phyloP scores from a whole-genome alignment of 2,797 vertebrate genomes.

The Discoglossus pictus region DNA sequence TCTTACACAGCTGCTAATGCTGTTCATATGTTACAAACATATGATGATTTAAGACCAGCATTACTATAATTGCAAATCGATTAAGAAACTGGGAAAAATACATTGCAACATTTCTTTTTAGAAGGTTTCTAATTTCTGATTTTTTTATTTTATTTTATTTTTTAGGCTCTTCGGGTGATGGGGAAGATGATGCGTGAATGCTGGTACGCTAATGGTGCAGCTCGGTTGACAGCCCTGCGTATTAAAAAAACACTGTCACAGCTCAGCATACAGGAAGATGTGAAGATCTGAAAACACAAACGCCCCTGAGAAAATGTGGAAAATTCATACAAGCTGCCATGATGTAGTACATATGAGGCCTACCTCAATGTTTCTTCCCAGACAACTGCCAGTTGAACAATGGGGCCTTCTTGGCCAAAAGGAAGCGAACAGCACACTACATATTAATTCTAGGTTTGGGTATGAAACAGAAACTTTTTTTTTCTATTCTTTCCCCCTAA shows the following conservation, averaged over 20 bases:
- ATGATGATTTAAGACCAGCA: too few species aligned
- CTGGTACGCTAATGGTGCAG: constrained; percentile 95
- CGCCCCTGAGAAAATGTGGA: constrained; percentile 53
- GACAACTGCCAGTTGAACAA: constrained; percentile 66
- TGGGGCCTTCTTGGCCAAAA: constrained; percentile 57
- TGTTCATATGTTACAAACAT: too few species aligned
- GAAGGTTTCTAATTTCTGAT: too few species aligned
- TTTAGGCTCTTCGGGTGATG: constrained; percentile 92
- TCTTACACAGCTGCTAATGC: too few species aligned
- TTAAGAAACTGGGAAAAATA: too few species aligned
- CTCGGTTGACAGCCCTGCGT: constrained; percentile 91
- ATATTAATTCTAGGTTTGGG: constrained; percentile 65
- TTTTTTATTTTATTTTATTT: background rate
- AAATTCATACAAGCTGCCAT: constrained; percentile 64
- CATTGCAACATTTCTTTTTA: too few species aligned
- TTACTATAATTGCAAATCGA: too few species aligned
- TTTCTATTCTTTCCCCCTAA: constrained; percentile 64
- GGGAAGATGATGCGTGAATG: constrained; percentile 99
- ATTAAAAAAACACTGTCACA: constrained; percentile 98
- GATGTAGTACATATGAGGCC: constrained; percentile 67
- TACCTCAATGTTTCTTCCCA: constrained; percentile 78
- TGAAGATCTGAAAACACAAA: constrained; percentile 85
- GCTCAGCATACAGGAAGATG: constrained; percentile 95
- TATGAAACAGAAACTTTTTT: constrained; percentile 70
- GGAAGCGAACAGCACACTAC: constrained; percentile 55